Base-by-base conservation (phyloP, 64 coral and sea anemone genomes). In the Acropora yongei region DNA sequence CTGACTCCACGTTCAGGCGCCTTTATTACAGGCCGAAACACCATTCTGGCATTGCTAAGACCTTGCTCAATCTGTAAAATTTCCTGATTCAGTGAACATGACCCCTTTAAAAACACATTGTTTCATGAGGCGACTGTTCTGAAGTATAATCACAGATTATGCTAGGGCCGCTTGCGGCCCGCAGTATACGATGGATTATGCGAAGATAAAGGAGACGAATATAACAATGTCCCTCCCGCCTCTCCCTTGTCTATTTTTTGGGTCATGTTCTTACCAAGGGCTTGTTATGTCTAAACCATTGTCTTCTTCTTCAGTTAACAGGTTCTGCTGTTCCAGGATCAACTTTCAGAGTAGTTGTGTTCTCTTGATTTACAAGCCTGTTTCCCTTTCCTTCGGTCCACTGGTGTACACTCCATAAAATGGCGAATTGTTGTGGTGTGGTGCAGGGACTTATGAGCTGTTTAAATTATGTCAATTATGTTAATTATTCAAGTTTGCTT, bases 71-170 rank as follows among this genome's bases (percentile, higher is more conserved):
- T 40, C 39, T 20, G 49, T 11, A 82, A 40, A 61, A 12, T 44
- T 61, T 18, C 57, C 79, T 8, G 39, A 82, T 13, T 41, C 41
- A 40, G 8, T 82, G 79, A 82, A 82, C 79, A 82, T 61, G 19
- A 80, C 49, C 48, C 20, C 78, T 80, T 80, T 57, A 40, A 80
- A 80, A 57, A 39, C 78, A 80, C 49, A 80, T 80, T 30, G 78
- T 80, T 60, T 63, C 65, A 82, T 65, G 79, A 82, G 53, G 79
- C 50, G 4, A 77, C 75, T 80, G 78, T 69, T 80, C 77, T 80
- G 57, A 82, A 72, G 61, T 90, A 90, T 83, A 82, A 91, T 91
- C 79, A 91, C 78, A 91, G 89, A 84, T 91, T 83, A 91, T 91
- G 71, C 79, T 65, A 84, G 49, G 89, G 89, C 89, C 51, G 50